These are phyloP conservation scores for Ephestia elutella DNA, from an alignment of 1,140 invertebrate genomes.

Conservation along the genomic window DNA sequence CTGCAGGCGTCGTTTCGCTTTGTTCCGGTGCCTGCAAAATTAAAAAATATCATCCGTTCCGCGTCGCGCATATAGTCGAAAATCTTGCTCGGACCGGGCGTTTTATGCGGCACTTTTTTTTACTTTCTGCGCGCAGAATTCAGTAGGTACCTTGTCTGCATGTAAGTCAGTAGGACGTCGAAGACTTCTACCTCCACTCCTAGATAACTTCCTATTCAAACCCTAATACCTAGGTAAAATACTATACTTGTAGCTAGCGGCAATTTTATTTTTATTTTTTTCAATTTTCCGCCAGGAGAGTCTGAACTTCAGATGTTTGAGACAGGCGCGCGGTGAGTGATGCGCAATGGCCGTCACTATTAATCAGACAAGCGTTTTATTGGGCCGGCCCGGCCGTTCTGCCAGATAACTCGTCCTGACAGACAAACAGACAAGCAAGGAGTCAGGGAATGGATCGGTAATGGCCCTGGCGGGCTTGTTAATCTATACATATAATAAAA, in stretches of 20 bases:
- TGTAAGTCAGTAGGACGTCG: too few species aligned
- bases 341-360: slow-evolving; percentile 33
- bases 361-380: slow-evolving; percentile 56
- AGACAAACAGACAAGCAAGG: slow-evolving; percentile 39
- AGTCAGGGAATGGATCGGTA: background rate
- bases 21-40: background rate
- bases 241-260: too few species aligned
- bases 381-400: slow-evolving; percentile 38
- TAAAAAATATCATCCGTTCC: slow-evolving; percentile 28
- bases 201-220: too few species aligned
- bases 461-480: slow-evolving; percentile 30
- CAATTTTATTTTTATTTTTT: slow-evolving; percentile 5
- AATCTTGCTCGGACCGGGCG: slow-evolving; percentile 14
- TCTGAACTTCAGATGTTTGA: slow-evolving; percentile 23
- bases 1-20: background rate
- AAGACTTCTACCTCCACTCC: too few species aligned
- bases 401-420: slow-evolving; percentile 38
- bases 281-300: slow-evolving; percentile 23
- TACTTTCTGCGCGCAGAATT: too few species aligned
- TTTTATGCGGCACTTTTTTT: slow-evolving; percentile 17
- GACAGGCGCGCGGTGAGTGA: slow-evolving; percentile 27
- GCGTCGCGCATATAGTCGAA: background rate
- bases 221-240: too few species aligned
- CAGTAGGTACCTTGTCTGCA: too few species aligned
- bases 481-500: slow-evolving; percentile 10